Conservation (phyloP, 2,888 invertebrate genomes). For the Scaptomyza flava region DNA sequence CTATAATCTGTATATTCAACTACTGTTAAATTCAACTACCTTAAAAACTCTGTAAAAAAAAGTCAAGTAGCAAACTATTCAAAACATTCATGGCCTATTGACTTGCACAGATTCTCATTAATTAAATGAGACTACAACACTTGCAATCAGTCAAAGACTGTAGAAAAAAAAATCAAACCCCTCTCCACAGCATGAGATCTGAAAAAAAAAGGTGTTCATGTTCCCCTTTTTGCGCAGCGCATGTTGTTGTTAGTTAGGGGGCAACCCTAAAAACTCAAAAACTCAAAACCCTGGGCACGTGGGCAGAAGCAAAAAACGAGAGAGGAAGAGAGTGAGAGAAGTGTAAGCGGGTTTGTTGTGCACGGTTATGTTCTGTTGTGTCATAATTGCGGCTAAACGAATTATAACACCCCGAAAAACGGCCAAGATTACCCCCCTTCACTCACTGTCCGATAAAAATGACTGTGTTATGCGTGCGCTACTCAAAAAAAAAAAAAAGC, state of each 20-base stretch:
- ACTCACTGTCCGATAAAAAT: constrained; percentile 7
- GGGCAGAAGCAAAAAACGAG: constrained; percentile 40
- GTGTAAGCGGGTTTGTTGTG: constrained; percentile 44
- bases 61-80: not conserved
- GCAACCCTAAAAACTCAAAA: constrained; percentile 20
- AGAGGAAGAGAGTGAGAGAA: not conserved
- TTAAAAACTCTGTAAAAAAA: not conserved
- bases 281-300: constrained; percentile 55
- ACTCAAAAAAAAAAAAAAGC: constrained; percentile 42
- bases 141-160: constrained; percentile 34
- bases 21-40: no score
- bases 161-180: not conserved
- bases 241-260: constrained; percentile 43
- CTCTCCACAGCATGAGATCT: constrained; percentile 29
- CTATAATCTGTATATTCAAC: no score
- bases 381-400: constrained; percentile 81
- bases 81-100: not conserved
- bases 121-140: constrained; percentile 39
- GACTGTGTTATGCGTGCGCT: constrained; percentile 55
- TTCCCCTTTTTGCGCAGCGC: constrained; percentile 32
- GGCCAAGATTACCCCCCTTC: constrained; percentile 38
- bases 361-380: constrained; percentile 54
- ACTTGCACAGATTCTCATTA: constrained; percentile 13
- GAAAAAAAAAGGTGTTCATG: constrained; percentile 2
- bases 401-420: constrained; percentile 76